Evolutionary conservation across 2,113 vertebrate species (phyloP).

Genomic region (Erythrolamprus reginae): DNA sequence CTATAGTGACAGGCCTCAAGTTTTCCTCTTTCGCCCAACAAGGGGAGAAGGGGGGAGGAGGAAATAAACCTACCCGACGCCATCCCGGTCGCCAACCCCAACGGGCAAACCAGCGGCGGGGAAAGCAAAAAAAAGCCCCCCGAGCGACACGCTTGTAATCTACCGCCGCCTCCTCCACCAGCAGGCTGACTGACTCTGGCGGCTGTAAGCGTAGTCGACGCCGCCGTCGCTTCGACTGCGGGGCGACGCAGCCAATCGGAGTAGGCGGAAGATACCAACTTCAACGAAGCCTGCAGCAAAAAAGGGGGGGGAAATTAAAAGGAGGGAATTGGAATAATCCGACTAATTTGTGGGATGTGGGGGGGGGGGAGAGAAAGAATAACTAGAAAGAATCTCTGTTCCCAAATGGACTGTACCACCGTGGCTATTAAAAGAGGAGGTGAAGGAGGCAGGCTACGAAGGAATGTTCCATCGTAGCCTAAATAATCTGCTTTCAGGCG

Average conservation of each 20-base stretch:
- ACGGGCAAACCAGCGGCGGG: not conserved
- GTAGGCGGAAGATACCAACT: not conserved
- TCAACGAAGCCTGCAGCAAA: too few relatives aligned
- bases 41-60: too few relatives aligned
- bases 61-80: slow-evolving; percentile 10
- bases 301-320: not conserved
- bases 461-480: not conserved
- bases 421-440: not conserved
- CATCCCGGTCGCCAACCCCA: not conserved
- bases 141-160: not conserved
- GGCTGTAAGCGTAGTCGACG: not conserved
- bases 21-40: not conserved
- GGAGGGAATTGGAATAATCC: not conserved
- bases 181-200: not conserved
- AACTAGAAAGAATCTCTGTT: not conserved
- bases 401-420: not conserved
- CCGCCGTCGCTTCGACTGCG: not conserved
- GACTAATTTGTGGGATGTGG: not conserved
- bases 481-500: not conserved
- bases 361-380: not conserved
- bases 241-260: not conserved
- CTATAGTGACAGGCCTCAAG: not conserved
- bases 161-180: not conserved
- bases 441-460: not conserved
- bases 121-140: not conserved